A percentile compares a stretch with the other conserved stretches of the same genome.
Conservation (phyloP, 2,888 invertebrate species). For the Cryptus viduatorius region DNA sequence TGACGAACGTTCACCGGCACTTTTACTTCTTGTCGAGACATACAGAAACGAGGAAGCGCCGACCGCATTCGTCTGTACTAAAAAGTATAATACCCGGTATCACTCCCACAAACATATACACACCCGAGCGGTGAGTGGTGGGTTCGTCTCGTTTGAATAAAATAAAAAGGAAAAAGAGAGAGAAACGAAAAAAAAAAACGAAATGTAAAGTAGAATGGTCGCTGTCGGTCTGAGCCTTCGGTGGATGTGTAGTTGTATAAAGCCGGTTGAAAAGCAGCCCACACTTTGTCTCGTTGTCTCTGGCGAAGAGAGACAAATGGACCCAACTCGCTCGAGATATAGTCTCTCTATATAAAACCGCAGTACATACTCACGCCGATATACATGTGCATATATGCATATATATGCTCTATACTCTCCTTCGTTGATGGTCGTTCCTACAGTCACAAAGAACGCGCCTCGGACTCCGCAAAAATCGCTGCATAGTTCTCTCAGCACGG, state of each 20-base stretch:
- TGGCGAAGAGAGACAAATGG: conserved; percentile 64
- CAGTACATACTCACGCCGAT: conserved; percentile 15
- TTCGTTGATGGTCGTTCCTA: conserved; percentile 38
- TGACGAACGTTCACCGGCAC: conserved; percentile 20
- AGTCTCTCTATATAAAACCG: conserved; percentile 11
- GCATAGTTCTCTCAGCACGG: not conserved
- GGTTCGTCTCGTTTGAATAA: conserved; percentile 56
- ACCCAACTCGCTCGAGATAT: conserved; percentile 46
- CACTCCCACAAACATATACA: conserved; percentile 7
- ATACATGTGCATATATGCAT: not conserved
- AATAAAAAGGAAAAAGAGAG: conserved; percentile 29
- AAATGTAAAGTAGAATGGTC: conserved; percentile 61
- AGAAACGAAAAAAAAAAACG: conserved; percentile 1
- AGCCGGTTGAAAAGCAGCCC: conserved; percentile 46
- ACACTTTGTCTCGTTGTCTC: conserved; percentile 65
- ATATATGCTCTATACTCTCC: conserved; percentile 12
- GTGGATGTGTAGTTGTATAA: conserved; percentile 34
- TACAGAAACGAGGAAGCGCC: conserved; percentile 35
- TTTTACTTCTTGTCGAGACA: conserved; percentile 34
- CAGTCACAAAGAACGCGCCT: not conserved
- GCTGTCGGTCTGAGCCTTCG: conserved; percentile 56
- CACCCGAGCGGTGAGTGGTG: conserved; percentile 4
- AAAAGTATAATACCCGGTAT: conserved; percentile 23
- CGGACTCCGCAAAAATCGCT: conserved; percentile 35
- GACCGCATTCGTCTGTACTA: conserved; percentile 29